Evolutionary conservation across 2,797 vertebrate species (phyloP), one percentile per base, ranked within the genome.

Genomic region (Sebastes nivosus): DNA sequence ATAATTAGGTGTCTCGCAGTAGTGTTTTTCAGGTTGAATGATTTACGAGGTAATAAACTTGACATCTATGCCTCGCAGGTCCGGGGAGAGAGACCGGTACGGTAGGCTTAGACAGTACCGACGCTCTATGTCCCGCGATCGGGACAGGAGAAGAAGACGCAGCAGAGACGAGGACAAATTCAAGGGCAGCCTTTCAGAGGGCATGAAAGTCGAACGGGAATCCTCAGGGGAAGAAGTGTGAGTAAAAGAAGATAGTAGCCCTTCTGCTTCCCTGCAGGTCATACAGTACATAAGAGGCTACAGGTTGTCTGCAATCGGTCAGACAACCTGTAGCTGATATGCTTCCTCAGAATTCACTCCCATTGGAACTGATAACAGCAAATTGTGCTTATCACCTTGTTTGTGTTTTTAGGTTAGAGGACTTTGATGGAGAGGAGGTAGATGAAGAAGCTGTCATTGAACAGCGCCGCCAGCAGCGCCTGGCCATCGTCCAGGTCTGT

Each of bases 391-490:
- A 36, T 36, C 11, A 36, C 34, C 34, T 13, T 36, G 4, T 55
- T 59, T 75, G 32, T 82, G 13, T 84, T 81, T 83, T 61, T 90
- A 99, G 99, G 87, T 93, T 99, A 73, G 98, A 99, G 87, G 98
- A 99, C 91, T 98, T 97, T 90, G 99, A 99, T 88, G 97, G 98
- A 11, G 98, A 99, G 83, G 99, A 99, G 87, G 95, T 99, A 60
- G 99, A 99, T 88, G 99, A 99, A 92, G 99, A 99, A 92, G 97
- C 98, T 81, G 93, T 99, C 38, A 99, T 99, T 79, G 97, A 99
- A 72, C 97, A 99, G 91, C 96, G 98, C 71, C 94, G 98, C 42
- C 96, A 98, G 88, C 98, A 99, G 82, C 96, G 99, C 2, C 85
- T 97, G 89, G 98, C 98, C 72, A 99, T 99, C 38, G 98, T 99